phyloP scores from a whole-genome alignment of 2,113 vertebrate genomes.

The Actenoides hombroni region DNA sequence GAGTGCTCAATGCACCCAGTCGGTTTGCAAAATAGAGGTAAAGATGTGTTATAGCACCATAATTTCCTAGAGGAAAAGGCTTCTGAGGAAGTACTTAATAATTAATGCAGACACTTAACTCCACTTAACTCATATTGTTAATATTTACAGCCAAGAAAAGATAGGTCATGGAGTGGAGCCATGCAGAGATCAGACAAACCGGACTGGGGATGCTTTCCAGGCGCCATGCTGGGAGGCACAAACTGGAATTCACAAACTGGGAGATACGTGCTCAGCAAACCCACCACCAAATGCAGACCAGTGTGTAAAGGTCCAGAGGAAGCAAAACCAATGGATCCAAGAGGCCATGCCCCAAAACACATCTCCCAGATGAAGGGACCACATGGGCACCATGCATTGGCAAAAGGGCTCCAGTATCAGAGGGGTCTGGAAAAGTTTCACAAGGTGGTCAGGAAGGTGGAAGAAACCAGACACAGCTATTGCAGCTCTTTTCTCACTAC shows the following conservation, averaged over 20 bases:
- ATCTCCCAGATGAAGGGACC: too few species aligned
- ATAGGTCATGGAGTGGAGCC: background rate
- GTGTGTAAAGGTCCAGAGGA: background rate
- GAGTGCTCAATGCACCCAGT: background rate
- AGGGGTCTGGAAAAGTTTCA: background rate
- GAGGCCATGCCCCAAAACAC: too few species aligned
- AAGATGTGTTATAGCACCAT: rapidly evolving
- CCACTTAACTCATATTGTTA: background rate
- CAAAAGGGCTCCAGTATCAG: background rate
- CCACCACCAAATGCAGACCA: rapidly evolving
- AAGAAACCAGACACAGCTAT: rapidly evolving
- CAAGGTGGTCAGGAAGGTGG: background rate
- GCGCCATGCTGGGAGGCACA: rapidly evolving
- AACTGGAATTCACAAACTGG: background rate
- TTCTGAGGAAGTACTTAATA: background rate
- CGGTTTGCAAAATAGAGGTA: background rate
- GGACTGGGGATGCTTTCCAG: background rate
- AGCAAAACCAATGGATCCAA: background rate
- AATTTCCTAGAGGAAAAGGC: background rate
- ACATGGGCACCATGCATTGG: background rate
- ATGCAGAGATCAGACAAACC: background rate
- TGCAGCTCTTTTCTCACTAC: background rate
- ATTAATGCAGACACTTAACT: background rate
- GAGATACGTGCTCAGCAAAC: rapidly evolving
- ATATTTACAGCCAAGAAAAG: background rate